Percentiles rank a stretch among this genome's conserved stretches.
These are phyloP conservation scores for Hydropsyche betteni DNA, from an alignment of 2,888 invertebrate species.

Conservation along the genomic window DNA sequence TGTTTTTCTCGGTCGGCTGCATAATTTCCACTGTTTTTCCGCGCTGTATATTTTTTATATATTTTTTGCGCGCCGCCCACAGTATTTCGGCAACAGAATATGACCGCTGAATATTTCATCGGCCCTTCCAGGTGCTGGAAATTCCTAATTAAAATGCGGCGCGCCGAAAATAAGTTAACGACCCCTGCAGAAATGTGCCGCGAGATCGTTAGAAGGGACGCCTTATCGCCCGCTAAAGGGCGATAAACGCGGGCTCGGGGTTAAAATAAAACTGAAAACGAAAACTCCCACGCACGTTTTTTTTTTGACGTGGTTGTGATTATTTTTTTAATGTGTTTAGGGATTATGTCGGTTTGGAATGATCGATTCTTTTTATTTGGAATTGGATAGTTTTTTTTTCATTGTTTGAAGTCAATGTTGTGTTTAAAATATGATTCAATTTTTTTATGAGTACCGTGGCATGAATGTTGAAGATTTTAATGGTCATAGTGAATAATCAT, in stretches of 20 bases:
- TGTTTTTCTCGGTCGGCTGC: constrained; percentile 16
- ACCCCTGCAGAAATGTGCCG: constrained; percentile 34
- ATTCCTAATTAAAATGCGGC: constrained; percentile 40
- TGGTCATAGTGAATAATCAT: too few relatives aligned
- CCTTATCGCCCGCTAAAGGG: constrained; percentile 20
- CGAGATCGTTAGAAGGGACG: constrained; percentile 32
- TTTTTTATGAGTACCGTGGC: too few relatives aligned
- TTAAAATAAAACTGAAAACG: constrained; percentile 7
- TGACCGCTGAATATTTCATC: constrained; percentile 42
- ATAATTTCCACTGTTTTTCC: constrained; percentile 39
- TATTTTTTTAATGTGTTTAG: not conserved
- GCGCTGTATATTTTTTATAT: constrained; percentile 20
- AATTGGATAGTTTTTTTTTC: too few relatives aligned
- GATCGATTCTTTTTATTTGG: too few relatives aligned
- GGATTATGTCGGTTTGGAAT: too few relatives aligned
- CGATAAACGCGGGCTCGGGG: constrained; percentile 12
- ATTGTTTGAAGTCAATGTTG: too few relatives aligned
- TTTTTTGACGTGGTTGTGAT: not conserved
- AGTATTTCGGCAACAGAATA: constrained; percentile 38
- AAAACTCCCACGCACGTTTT: not conserved
- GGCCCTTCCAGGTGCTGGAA: constrained; percentile 39
- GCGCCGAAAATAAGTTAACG: constrained; percentile 37
- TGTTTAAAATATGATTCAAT: too few relatives aligned
- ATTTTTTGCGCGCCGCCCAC: not conserved
- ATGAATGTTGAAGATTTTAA: too few relatives aligned